Base-by-base conservation (phyloP, 2,797 vertebrate species). In the Fundulus diaphanus region DNA sequence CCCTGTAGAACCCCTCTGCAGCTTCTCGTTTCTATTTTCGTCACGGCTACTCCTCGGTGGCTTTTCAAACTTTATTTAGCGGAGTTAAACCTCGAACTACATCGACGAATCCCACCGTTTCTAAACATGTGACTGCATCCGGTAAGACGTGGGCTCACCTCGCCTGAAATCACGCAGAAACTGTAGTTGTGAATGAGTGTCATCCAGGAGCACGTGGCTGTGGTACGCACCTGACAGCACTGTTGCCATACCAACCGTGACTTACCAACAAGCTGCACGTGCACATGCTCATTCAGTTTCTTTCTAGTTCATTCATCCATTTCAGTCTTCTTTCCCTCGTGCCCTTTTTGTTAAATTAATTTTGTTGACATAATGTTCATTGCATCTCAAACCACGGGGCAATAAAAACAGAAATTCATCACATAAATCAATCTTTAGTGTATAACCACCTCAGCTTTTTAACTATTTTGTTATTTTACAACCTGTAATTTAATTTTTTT, bases 231-330 rank as follows among this genome's bases (percentile, higher is more conserved):
- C 51, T 49, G 68, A 76, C 69, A 27, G 74, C 48, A 13, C 44
- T 2, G 85, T 87, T 79, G 73, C 83, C 83, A 86, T 87, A 61
- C 89, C 82, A 90, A 90, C 89, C 27, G 0, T 6, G 24, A 42
- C 31, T 74, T 49, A 22, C 51, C 35, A 24, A 68, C 68, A 33
- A 46, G 59, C 24, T 20, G 0, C 82, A 84, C 37, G 68, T 87
- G 73, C 61, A 61, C 48, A 70, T 49, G n/a, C 35, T 24, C 68
- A 81, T 81, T 87, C 57, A 78, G 70, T 61, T 29, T 56, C 35
- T 11, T 31, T 35, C 40, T 48, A 79, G 67, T 73, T 42, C 81
- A 79, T 77, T 79, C 72, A 81, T 65, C 20, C 66, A 76, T 77
- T 78, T 75, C 16, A 80, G 61, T 57, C n/a, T n/a, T 46, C 52